Conservation (phyloP, 1,140 invertebrate species). For the Leptopilina boulardi region DNA sequence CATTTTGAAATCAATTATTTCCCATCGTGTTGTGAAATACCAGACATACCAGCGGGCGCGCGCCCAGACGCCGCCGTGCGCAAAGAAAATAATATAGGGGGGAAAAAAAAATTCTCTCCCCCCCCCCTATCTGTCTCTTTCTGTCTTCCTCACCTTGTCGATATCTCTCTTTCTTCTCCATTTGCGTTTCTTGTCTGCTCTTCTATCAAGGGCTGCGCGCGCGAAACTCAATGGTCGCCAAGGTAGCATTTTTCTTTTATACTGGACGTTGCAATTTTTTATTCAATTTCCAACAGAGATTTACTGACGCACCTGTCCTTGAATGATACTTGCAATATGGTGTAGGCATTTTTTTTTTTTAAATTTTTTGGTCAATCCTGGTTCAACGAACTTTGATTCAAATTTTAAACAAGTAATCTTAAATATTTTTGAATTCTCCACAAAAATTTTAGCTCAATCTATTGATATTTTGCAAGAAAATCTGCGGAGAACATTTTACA, state of each 20-base stretch:
- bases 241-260: slow-evolving; percentile 20
- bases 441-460: too few species aligned
- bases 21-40: slow-evolving; percentile 60
- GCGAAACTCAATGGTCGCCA: slow-evolving; percentile 12
- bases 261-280: slow-evolving; percentile 12
- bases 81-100: slow-evolving; percentile 72
- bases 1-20: slow-evolving; percentile 63
- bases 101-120: slow-evolving; percentile 51
- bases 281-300: slow-evolving; percentile 1
- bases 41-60: slow-evolving; percentile 74
- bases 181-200: slow-evolving; percentile 34
- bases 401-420: neutral
- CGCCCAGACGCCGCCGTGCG: slow-evolving; percentile 72
- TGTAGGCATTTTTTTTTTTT: neutral
- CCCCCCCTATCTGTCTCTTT: slow-evolving; percentile 42
- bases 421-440: too few species aligned
- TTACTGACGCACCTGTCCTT: slow-evolving; percentile 23
- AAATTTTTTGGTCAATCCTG: neutral
- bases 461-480: too few species aligned
- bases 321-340: neutral
- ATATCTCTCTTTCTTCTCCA: slow-evolving; percentile 9
- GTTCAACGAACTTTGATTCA: neutral
- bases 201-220: neutral
- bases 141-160: too few species aligned
- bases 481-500: too few species aligned